Evolutionary conservation across 2,888 invertebrate genomes (phyloP).

Genomic region (Griposia aprilina): DNA sequence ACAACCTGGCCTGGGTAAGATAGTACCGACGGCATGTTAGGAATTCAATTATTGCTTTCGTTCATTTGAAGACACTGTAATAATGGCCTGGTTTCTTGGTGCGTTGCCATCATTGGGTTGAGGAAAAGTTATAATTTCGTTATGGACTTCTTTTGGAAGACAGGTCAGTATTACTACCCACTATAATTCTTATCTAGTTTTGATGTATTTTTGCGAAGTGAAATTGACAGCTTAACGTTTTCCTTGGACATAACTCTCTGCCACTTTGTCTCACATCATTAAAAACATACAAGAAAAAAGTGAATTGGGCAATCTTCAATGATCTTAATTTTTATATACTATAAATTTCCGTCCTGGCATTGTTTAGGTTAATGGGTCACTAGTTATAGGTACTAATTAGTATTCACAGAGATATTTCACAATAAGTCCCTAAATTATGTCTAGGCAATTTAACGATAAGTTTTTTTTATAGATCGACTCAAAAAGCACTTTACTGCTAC

Average conservation of each 20-base stretch:
- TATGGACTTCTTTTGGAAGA: slow-evolving; percentile 70
- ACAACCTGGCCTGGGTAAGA: slow-evolving; percentile 53
- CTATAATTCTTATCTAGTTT: slow-evolving; percentile 39
- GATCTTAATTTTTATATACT: slow-evolving; percentile 51
- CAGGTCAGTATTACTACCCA: slow-evolving; percentile 59
- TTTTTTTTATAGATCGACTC: slow-evolving; percentile 69
- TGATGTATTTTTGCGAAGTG: slow-evolving; percentile 39
- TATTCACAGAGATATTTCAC: slow-evolving; percentile 75
- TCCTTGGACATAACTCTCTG: slow-evolving; percentile 17
- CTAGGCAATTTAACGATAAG: slow-evolving; percentile 74
- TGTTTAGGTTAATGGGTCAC: slow-evolving; percentile 55
- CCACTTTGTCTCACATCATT: slow-evolving; percentile 37
- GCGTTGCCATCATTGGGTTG: slow-evolving; percentile 75
- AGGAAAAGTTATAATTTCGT: slow-evolving; percentile 56
- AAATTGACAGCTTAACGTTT: slow-evolving; percentile 7
- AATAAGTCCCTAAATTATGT: slow-evolving; percentile 71
- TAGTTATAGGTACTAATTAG: slow-evolving; percentile 64
- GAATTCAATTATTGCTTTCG: slow-evolving; percentile 67
- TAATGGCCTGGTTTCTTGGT: slow-evolving; percentile 68
- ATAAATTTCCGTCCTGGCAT: slow-evolving; percentile 55
- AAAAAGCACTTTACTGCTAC: slow-evolving; percentile 76
- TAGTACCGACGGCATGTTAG: slow-evolving; percentile 55
- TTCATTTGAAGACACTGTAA: slow-evolving; percentile 57
- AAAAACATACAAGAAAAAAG: slow-evolving; percentile 24
- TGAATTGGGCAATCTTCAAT: slow-evolving; percentile 45